Evolutionary conservation across 2,888 invertebrate genomes (phyloP), one percentile per base, ranked within the genome.

Genomic region (Aspidiotus rigidus): DNA sequence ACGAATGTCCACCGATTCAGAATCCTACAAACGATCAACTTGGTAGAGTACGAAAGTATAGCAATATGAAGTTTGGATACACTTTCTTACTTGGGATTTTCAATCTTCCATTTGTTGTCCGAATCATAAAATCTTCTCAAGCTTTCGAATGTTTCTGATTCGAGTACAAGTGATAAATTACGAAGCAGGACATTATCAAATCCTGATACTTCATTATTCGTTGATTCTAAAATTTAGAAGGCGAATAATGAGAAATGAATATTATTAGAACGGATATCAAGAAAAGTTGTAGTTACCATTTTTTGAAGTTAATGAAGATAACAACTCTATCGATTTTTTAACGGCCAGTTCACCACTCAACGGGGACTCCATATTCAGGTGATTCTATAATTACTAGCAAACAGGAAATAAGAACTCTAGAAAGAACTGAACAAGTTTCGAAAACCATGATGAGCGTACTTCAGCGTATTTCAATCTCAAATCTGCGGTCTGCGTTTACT

Each of bases 1-100:
- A 62, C 56, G 15, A 69, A 69, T 13, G 62, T 15, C 69, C 69
- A 69, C 42, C 69, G 62, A 11, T 2, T 15, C 11, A n/a, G 28
- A 15, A 16, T 62, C 13, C 62, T 69, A 44, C 8, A 39, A 61
- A 60, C 2, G 7, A 40, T 2, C 9, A 44, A 60, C 11, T n/a
- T 15, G 16, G 40, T 39, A 13, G 17, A 60, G 40, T 40, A 9
- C 11, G 11, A 61, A 16, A 57, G 15, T n/a, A 11, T 57, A 5
- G 10, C 2, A 57, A 2, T 16, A 8, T 6, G 39, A 60, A 60
- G 16, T 62, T 8, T 42, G 40, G 7, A 13, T 17, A 17, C 8
- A 54, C 2, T 64, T 11, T 16, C 13, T 44, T 44, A 66, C 66
- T 44, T 57, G 5, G 49, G 2, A 66, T 66, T 40, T 7, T 39